Conservation (phyloP, 2,888 invertebrate genomes). For the Lasius fuliginosus region DNA sequence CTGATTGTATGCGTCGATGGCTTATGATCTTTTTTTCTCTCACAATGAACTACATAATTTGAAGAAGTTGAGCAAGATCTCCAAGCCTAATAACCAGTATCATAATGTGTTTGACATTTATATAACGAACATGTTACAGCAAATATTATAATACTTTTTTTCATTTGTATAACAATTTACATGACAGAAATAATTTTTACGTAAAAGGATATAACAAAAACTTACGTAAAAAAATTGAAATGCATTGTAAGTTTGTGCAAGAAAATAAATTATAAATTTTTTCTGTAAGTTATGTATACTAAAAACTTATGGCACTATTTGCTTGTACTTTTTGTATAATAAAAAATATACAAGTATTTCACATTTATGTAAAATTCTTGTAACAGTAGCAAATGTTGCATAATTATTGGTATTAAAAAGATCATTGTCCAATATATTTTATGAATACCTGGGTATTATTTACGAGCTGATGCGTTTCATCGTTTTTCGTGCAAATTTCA, state of each 20-base stretch:
- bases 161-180: background rate
- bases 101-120: background rate
- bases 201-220: background rate
- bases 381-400: background rate
- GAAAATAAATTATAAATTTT: background rate
- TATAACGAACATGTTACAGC: background rate
- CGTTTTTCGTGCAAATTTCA: background rate
- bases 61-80: background rate
- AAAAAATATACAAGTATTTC: conserved; percentile 5
- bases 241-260: background rate
- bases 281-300: background rate
- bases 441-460: conserved; percentile 14
- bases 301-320: background rate
- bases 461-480: background rate
- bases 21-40: background rate
- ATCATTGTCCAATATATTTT: background rate
- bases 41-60: background rate
- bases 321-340: background rate
- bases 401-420: background rate
- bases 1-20: background rate
- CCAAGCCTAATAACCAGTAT: background rate
- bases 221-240: background rate
- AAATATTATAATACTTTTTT: background rate
- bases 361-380: background rate
- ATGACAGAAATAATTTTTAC: background rate